Base-by-base conservation (phyloP, 1,140 invertebrate genomes). In the Formica exsecta region DNA sequence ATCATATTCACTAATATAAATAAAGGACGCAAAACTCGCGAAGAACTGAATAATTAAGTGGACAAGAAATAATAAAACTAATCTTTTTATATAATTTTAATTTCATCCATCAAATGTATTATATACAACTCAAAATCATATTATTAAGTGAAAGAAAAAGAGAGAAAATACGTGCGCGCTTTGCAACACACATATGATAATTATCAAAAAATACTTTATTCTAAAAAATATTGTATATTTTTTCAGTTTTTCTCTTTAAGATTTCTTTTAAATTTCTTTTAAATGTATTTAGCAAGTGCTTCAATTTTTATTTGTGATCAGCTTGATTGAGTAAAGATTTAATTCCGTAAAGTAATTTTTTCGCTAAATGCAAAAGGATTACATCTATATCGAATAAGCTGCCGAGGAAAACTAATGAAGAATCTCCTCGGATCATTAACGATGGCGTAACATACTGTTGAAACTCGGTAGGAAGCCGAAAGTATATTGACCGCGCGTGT, bases 371-470 rank as follows among this genome's bases (percentile, higher is more conserved):
- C 3, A 11, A 22, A 22, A 62, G 29, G 4, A 2, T 61, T 48
- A 44, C 36, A 5, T 51, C 48, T 38, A 22, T n/a, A 73, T 25
- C 8, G 13, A 83, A 29, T 62, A 36, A 73, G n/a, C 57, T 3
- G 41, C 7, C 13, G 66, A 41, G 9, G 22, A 70, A 9, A 59
- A 61, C n/a, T 32, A 61, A 13, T 19, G 54, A 59, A 61, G 25
- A 48, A 48, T 83, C 54, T 61, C 6, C 38, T 61, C 38, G 54
- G 68, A 48, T 83, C 68, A 83, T 83, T 61, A 83, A 83, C 54
- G 38, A 73, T 83, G 57, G 29, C 68, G 38, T 48, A 83, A 83
- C 25, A 19, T 36, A 16, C 68, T 81, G 54, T 74, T 57, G 79
- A 83, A 83, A 74, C 68, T 74, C 38, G 38, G 38, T 48, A 25